Percentiles rank a stretch among this genome's conserved stretches.
Evolutionary conservation across 2,888 invertebrate species (phyloP).

Genomic region (Drepana falcataria): DNA sequence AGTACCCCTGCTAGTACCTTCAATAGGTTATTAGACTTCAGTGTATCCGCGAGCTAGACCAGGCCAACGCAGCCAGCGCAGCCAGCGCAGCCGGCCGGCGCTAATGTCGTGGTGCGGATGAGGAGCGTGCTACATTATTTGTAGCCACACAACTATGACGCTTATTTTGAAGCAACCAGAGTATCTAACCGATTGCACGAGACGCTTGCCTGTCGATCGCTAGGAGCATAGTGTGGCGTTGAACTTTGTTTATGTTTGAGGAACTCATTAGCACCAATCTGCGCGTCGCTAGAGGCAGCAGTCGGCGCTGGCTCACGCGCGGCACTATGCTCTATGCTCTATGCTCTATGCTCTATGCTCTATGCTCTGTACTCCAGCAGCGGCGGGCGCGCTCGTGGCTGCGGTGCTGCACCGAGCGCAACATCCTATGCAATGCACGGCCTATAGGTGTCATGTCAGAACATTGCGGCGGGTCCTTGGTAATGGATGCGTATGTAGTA

Average conservation of each 20-base stretch:
- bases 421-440: no score
- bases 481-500: no score
- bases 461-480: no score
- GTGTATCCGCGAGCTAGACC: no score
- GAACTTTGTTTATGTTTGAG: conserved; percentile 13
- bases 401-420: no score
- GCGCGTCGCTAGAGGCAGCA: neutral
- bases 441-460: no score
- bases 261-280: conserved; percentile 4
- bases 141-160: neutral
- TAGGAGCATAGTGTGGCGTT: conserved; percentile 3
- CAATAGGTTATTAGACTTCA: no score
- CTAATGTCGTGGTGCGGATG: neutral
- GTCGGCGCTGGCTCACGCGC: neutral
- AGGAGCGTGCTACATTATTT: neutral
- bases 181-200: conserved; percentile 3
- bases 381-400: no score
- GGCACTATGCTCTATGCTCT: conserved; percentile 5
- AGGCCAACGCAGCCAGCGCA: no score
- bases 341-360: no score
- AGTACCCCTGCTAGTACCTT: no score
- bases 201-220: neutral
- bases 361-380: no score
- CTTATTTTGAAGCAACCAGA: conserved; percentile 5
- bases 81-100: neutral